A percentile compares a stretch with the other conserved stretches of the same genome.
phyloP scores from a whole-genome alignment of 2,113 vertebrate genomes.

The Pitta sordida region DNA sequence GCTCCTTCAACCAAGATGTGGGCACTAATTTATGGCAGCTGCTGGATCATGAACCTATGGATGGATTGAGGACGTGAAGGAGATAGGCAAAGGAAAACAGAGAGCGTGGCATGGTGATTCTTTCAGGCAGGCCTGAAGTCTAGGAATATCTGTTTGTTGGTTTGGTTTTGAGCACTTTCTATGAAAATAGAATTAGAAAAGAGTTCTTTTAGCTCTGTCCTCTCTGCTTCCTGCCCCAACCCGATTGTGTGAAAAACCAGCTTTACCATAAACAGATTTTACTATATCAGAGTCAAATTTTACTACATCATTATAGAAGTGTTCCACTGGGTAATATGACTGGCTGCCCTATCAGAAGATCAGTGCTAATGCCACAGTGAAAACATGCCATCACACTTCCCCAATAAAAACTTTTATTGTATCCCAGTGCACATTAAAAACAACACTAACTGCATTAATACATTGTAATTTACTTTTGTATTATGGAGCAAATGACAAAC shows the following conservation, averaged over 20 bases:
- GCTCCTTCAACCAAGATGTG: neutral
- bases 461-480: slow-evolving; percentile 78
- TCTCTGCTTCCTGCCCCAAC: neutral
- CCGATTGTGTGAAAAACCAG: slow-evolving; percentile 69
- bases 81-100: neutral
- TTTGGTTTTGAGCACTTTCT: neutral
- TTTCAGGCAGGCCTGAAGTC: neutral
- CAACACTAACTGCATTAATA: slow-evolving; percentile 78
- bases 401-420: slow-evolving; percentile 81
- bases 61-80: neutral
- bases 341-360: slow-evolving; percentile 63
- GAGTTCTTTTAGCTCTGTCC: neutral
- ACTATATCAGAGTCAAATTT: slow-evolving; percentile 85
- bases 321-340: slow-evolving; percentile 70
- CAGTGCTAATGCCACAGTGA: slow-evolving; percentile 54
- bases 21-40: slow-evolving; percentile 23
- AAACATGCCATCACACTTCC: slow-evolving; percentile 75
- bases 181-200: neutral
- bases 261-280: slow-evolving; percentile 81
- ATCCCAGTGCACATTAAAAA: slow-evolving; percentile 75
- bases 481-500: slow-evolving; percentile 75
- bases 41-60: neutral
- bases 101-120: neutral
- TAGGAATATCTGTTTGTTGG: neutral
- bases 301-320: slow-evolving; percentile 79